phyloP scores from a whole-genome alignment of 2,113 vertebrate genomes.

The Brienomyrus longianalis region DNA sequence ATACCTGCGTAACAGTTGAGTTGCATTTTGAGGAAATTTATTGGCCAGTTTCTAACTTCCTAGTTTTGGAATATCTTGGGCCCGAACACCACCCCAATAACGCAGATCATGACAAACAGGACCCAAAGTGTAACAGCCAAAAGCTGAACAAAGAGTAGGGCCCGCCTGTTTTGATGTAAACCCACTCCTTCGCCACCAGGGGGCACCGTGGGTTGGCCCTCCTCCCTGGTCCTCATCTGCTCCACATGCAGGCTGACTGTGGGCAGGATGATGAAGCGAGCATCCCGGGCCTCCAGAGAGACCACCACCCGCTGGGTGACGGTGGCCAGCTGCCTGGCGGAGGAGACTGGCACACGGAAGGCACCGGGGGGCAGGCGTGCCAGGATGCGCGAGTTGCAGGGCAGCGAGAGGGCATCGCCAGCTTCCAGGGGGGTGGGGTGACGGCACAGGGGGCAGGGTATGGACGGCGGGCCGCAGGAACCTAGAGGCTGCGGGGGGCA shows the following conservation, averaged over 20 bases:
- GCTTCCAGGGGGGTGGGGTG: conserved; percentile 54
- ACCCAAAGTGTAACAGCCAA: conserved; percentile 59
- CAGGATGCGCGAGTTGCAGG: conserved; percentile 57
- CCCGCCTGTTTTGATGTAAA: conserved; percentile 45
- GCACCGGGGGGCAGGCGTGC: conserved; percentile 45
- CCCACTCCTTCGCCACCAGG: conserved; percentile 36
- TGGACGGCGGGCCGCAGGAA: conserved; percentile 32
- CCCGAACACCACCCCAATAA: conserved; percentile 57
- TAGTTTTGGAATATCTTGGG: conserved; percentile 47
- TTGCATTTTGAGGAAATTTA: neutral
- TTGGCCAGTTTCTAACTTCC: neutral
- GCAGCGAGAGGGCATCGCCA: conserved; percentile 47
- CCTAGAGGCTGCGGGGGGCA: conserved; percentile 33
- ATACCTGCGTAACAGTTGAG: neutral
- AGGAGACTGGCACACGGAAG: conserved; percentile 39
- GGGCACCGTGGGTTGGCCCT: conserved; percentile 13
- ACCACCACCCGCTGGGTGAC: conserved; percentile 60
- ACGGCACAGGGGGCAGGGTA: conserved; percentile 64
- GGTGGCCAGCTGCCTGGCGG: conserved; percentile 37
- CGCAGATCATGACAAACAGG: conserved; percentile 58
- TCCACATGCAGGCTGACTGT: conserved; percentile 67
- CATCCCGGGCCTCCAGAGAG: conserved; percentile 54
- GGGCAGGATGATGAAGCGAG: conserved; percentile 61
- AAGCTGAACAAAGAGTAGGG: conserved; percentile 54
- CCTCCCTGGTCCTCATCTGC: conserved; percentile 51